Evolutionary conservation across 2,888 invertebrate species (phyloP).

Genomic region (Bembecia ichneumoniformis): DNA sequence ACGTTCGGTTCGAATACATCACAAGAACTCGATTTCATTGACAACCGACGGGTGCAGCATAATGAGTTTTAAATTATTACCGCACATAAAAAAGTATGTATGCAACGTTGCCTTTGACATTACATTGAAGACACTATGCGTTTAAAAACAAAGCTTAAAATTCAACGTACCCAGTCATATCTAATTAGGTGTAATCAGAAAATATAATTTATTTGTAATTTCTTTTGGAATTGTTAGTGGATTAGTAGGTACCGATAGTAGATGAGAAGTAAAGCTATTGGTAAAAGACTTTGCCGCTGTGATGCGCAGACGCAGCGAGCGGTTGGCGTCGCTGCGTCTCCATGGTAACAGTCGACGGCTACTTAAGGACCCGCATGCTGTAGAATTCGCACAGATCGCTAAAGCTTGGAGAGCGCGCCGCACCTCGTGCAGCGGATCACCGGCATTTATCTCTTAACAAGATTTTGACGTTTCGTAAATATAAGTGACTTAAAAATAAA

Average conservation of each 20-base stretch:
- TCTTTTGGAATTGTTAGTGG: neutral
- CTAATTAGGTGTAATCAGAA: neutral
- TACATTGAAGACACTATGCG: conserved; percentile 18
- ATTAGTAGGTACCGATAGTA: neutral
- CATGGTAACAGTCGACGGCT: conserved; percentile 46
- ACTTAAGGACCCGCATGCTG: conserved; percentile 44
- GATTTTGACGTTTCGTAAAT: conserved; percentile 70
- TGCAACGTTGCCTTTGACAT: conserved; percentile 47
- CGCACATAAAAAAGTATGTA: conserved; percentile 61
- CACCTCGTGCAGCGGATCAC: conserved; percentile 67
- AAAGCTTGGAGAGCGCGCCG: conserved; percentile 64
- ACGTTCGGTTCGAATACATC: conserved; percentile 60
- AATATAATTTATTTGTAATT: conserved; percentile 8
- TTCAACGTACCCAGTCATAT: neutral
- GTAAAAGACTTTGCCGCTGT: neutral
- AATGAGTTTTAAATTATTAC: conserved; percentile 71
- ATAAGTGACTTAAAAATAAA: conserved; percentile 36
- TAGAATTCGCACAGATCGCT: conserved; percentile 46
- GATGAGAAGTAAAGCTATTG: neutral
- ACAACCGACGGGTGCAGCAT: conserved; percentile 59
- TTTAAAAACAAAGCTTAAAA: neutral
- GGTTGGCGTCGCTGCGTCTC: conserved; percentile 60
- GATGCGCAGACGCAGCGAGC: conserved; percentile 31
- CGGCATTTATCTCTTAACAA: conserved; percentile 26
- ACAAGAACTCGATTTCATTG: conserved; percentile 71